Conservation (phyloP, 2,113 vertebrate genomes). For the Atlantisia rogersi region DNA sequence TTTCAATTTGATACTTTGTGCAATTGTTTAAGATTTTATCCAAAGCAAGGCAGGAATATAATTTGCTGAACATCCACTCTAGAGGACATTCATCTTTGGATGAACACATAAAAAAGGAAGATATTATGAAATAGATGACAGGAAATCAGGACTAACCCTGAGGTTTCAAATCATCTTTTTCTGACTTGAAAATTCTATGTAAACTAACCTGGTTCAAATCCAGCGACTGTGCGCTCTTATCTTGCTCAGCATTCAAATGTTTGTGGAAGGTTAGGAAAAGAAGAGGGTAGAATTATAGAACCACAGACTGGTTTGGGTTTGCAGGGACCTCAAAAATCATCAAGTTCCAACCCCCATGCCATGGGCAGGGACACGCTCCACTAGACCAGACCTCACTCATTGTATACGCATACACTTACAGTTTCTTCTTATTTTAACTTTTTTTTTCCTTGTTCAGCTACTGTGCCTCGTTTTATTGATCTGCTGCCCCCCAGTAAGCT, state of each 20-base stretch:
- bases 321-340: too few species aligned
- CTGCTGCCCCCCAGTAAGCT: background rate
- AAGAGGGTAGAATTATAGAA: background rate
- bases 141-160: background rate
- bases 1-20: background rate
- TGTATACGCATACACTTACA: background rate
- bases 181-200: background rate
- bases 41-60: background rate
- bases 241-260: background rate
- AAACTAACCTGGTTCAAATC: background rate
- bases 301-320: too few species aligned
- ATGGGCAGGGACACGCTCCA: too few species aligned
- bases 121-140: background rate
- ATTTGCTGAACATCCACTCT: background rate
- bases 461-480: background rate
- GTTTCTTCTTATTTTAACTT: background rate
- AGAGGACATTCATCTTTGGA: background rate
- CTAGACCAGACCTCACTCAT: background rate
- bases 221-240: background rate
- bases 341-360: too few species aligned
- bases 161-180: background rate
- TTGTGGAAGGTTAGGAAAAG: background rate
- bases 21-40: background rate
- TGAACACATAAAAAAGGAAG: background rate
- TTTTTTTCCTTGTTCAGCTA: background rate